Percentiles rank a stretch among this genome's conserved stretches.
Conservation (phyloP, 2,113 vertebrate genomes). For the Oenanthe oenanthe region DNA sequence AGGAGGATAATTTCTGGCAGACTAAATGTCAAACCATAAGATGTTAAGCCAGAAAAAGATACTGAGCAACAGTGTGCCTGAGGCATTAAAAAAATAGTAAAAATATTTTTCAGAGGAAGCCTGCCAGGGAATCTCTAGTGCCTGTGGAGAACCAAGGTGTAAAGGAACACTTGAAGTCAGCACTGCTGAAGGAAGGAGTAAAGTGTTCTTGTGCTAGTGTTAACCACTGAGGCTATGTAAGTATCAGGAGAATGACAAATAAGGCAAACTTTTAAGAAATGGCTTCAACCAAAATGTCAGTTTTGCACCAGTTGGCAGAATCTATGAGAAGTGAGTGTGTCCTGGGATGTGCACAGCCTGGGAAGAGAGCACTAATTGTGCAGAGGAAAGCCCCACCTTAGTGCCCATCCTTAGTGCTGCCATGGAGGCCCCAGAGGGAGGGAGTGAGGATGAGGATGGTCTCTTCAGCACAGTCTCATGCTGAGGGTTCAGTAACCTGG, state of each 20-base stretch:
- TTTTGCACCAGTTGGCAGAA: neutral
- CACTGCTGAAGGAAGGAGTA: neutral
- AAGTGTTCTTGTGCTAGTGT: neutral
- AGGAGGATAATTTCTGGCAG: neutral
- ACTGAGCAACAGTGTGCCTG: neutral
- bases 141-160: neutral
- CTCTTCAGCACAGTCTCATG: neutral
- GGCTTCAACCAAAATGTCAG: neutral
- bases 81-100: neutral
- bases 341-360: accelerated
- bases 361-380: neutral
- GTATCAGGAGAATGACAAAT: neutral
- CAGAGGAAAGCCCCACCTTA: neutral
- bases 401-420: neutral
- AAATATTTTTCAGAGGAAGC: neutral
- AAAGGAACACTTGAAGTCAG: neutral
- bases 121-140: constrained; percentile 2
- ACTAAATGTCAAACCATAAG: neutral
- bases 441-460: neutral
- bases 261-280: neutral
- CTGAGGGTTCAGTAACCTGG: neutral
- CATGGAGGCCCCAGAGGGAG: neutral
- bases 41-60: constrained; percentile 32
- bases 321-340: neutral
- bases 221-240: neutral